Base-by-base conservation (phyloP, 2,113 vertebrate genomes). In the Dromas ardeola region DNA sequence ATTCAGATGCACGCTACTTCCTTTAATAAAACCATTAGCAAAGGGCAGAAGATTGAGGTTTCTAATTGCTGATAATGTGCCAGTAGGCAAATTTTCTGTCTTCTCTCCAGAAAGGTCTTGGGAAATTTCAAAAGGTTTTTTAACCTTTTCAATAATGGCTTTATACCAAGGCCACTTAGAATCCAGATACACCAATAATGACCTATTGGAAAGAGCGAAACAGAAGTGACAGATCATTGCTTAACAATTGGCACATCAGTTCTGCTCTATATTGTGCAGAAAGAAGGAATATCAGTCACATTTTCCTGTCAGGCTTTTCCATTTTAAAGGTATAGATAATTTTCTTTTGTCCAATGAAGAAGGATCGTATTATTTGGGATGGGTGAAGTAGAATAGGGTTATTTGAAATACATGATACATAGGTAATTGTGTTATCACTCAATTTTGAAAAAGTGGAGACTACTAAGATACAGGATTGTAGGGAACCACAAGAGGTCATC, bases 11-110 rank as follows among this genome's bases (percentile, higher is more conserved):
- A 77, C 27, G 6, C 32, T 32, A n/a, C 27, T 86, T 84, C 70
- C 56, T 88, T 84, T 96, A 96, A 95, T 90, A 94, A 95, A 95
- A 79, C 94, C 82, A 80, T 94, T 97, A 96, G 95, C 61, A 77
- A 55, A 89, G 86, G 93, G 83, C 92, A 94, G 80, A 49, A 90
- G 81, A 96, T 21, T 61, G 83, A 86, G 74, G 27, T 84, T 85
- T 91, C 91, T 96, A 96, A 97, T 96, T 95, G 91, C 83, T 88
- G 70, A 29, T 83, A 67, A 53, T 81, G 47, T 82, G 55, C 82
- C 74, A 36, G 59, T 27, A 90, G 88, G 62, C 86, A 90, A 71
- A 85, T 92, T 71, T 92, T 77, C 73, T 63, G 40, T 81, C 81
- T 92, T 58, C 30, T 84, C 55, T 91, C 40, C 56, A 49, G 70